Evolutionary conservation across 1,140 invertebrate genomes (phyloP).

Genomic region (Macrobrachium nipponense): DNA sequence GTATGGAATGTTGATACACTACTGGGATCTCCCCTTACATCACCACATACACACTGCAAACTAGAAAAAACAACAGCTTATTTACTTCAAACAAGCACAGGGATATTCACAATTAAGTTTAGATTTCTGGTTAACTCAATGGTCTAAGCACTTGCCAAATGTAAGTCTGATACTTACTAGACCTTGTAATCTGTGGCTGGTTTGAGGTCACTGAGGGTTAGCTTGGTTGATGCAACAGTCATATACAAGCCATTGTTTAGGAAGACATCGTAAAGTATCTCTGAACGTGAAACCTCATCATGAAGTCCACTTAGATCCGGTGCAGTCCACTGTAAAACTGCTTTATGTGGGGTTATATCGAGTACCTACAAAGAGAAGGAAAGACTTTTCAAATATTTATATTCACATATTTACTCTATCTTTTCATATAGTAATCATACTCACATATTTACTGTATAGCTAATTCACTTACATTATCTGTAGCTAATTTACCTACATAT

Average conservation of each 20-base stretch:
- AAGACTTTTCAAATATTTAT: neutral
- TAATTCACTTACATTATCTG: too few species aligned
- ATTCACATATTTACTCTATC: too few species aligned
- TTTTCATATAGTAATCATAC: neutral
- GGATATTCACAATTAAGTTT: too few species aligned
- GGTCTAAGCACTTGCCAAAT: neutral
- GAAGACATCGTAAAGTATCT: slow-evolving; percentile 60
- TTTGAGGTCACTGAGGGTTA: slow-evolving; percentile 54
- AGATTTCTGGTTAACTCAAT: too few species aligned
- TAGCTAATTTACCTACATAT: too few species aligned
- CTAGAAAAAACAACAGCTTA: slow-evolving; percentile 22
- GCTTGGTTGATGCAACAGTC: slow-evolving; percentile 37
- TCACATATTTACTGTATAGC: too few species aligned
- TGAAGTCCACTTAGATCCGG: slow-evolving; percentile 45
- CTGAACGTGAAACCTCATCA: slow-evolving; percentile 32
- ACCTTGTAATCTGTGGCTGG: slow-evolving; percentile 62
- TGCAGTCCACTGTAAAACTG: slow-evolving; percentile 56
- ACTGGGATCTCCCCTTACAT: slow-evolving; percentile 46
- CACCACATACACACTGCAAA: slow-evolving; percentile 56
- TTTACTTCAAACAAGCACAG: neutral
- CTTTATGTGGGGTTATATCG: slow-evolving; percentile 51
- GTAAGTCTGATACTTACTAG: slow-evolving; percentile 50
- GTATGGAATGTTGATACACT: slow-evolving; percentile 42
- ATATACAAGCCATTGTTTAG: slow-evolving; percentile 48
- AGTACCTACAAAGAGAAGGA: slow-evolving; percentile 36